A percentile compares a stretch with the other conserved stretches of the same genome.
phyloP scores from a whole-genome alignment of 2,797 vertebrate species.

The Platalea minor region DNA sequence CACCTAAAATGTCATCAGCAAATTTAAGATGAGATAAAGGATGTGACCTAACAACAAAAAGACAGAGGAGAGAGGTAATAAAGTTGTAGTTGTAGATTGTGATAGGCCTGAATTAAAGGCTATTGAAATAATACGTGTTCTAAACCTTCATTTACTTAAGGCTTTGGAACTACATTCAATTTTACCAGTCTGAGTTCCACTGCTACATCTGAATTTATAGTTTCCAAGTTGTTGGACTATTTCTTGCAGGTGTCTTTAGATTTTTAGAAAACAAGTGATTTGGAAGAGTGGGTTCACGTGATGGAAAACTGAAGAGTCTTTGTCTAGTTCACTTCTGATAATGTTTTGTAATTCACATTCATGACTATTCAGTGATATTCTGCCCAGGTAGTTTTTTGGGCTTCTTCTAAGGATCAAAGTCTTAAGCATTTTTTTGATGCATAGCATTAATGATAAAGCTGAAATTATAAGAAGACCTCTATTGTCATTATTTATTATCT shows the following conservation, averaged over 20 bases:
- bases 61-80: background rate
- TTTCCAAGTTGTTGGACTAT: background rate
- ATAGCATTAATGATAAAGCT: background rate
- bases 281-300: background rate
- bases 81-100: background rate
- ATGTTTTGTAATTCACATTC: background rate
- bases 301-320: background rate
- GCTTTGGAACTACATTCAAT: background rate
- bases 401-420: background rate
- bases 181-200: background rate
- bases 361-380: background rate
- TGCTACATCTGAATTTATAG: background rate
- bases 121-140: background rate
- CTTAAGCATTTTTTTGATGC: fast-evolving
- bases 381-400: fast-evolving
- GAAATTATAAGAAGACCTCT: background rate
- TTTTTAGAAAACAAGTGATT: background rate
- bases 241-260: background rate
- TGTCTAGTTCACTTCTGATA: background rate
- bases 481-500: background rate
- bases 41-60: background rate
- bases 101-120: background rate
- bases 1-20: background rate
- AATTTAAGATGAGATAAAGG: background rate
- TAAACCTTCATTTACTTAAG: background rate